Evolutionary conservation across 2,888 invertebrate genomes (phyloP), one percentile per base, ranked within the genome.

Genomic region (Ectemnius cavifrons): DNA sequence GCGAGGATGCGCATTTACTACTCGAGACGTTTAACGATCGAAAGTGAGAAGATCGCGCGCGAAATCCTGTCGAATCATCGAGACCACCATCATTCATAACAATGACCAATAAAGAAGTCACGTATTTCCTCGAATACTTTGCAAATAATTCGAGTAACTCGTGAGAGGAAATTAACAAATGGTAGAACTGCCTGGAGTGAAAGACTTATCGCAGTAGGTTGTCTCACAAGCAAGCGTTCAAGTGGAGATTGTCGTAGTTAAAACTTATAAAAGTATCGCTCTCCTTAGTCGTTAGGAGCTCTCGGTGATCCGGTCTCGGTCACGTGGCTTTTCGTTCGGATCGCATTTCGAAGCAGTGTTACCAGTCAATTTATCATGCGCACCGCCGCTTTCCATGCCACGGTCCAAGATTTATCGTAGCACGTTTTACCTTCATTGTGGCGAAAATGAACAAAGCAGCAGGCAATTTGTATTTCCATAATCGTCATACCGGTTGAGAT

Each of bases 351-450:
- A 71, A 71, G 67, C 65, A 64, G 77, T 58, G 67, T 75, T 77
- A 77, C 75, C 59, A 52, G 75, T 75, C 71, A 60, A 77, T 77
- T 75, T 75, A 77, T 75, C 76, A 76, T 49, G 23, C 37, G 18
- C 37, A 37, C 37, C 37, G 6, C 47, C 62, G 64, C 67, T 59
- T 66, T 64, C 70, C 63, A 47, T 64, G 58, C 67, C 47, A 23
- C 66, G 45, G 1, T 27, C 67, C 63, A 46, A 57, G 71, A 75
- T 75, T 77, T 77, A 75, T 77, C 45, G 56, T 14, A 13, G 37
- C 18, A 45, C 20, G 46, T 61, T 56, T 77, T 75, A 71, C 62
- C 57, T 67, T 66, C 66, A 59, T 66, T 58, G 60, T 57, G 67
- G 67, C 56, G 71, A 60, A 67, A 71, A 23, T 47, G 63, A 45